Evolutionary conservation across 2,888 invertebrate species (phyloP).

Genomic region (Punctoribates punctum): DNA sequence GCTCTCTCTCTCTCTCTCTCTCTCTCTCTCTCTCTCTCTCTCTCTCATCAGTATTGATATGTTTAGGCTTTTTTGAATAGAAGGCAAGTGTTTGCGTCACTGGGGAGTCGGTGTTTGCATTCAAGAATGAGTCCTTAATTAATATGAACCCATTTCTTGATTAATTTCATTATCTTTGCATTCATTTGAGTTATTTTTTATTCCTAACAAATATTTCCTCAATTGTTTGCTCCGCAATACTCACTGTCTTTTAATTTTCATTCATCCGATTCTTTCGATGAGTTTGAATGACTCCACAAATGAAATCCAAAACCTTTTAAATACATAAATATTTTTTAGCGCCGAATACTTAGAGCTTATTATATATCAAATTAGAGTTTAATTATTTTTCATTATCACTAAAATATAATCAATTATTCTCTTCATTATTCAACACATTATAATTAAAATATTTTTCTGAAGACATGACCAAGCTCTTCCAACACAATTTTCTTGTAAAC

Average conservation of each 20-base stretch:
- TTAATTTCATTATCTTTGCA: constrained; percentile 31
- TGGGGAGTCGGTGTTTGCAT: constrained; percentile 24
- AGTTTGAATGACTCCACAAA: constrained; percentile 4
- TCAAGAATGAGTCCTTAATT: constrained; percentile 32
- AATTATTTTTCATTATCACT: constrained; percentile 10
- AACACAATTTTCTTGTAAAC: too few species aligned
- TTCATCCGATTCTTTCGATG: not conserved
- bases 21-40: not conserved
- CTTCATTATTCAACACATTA: not conserved
- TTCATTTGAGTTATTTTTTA: not conserved
- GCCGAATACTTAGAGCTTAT: not conserved
- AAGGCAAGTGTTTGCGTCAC: constrained; percentile 28
- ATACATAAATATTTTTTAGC: not conserved
- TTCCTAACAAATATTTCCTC: not conserved
- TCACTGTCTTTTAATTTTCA: not conserved
- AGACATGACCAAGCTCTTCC: too few species aligned
- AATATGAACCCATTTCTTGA: constrained; percentile 28
- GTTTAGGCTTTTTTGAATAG: constrained; percentile 19
- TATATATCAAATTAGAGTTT: not conserved
- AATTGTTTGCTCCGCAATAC: not conserved
- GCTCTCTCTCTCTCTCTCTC: not conserved
- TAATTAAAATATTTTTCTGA: too few species aligned
- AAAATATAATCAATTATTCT: constrained; percentile 6
- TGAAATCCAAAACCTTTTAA: constrained; percentile 6
- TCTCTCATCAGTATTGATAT: not conserved